phyloP scores from a whole-genome alignment of 1,140 invertebrate species.

The Drosophila prosaltans region DNA sequence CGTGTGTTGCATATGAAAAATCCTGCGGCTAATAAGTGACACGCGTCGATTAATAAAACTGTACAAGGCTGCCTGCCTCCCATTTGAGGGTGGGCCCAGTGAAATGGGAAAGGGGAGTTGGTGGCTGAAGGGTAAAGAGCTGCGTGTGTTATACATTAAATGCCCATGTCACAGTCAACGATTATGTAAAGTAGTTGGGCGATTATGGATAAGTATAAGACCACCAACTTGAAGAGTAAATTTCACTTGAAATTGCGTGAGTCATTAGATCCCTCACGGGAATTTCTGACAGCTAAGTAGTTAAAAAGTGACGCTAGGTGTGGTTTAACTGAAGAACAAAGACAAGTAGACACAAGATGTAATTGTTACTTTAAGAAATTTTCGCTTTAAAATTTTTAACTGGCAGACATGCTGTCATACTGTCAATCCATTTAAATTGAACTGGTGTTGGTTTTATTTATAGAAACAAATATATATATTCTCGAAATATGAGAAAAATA shows the following conservation, averaged over 20 bases:
- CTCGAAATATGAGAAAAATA: constrained; percentile 30
- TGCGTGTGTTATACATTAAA: constrained; percentile 64
- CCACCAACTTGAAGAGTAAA: constrained; percentile 21
- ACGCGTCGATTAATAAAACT: constrained; percentile 77
- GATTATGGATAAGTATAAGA: constrained; percentile 52
- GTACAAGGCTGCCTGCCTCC: constrained; percentile 34
- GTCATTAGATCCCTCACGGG: constrained; percentile 18
- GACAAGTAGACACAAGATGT: neutral
- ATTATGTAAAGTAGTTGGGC: constrained; percentile 67
- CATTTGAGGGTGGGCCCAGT: constrained; percentile 24
- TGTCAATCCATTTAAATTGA: constrained; percentile 12
- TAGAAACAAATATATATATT: no score
- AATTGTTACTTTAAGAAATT: constrained; percentile 1
- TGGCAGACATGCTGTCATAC: neutral
- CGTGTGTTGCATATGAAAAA: constrained; percentile 68
- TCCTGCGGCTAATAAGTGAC: constrained; percentile 79
- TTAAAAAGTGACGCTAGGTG: constrained; percentile 10
- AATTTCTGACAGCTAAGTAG: neutral
- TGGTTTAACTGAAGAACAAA: neutral
- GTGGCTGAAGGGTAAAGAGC: constrained; percentile 7
- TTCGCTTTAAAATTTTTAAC: neutral
- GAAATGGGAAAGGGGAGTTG: neutral
- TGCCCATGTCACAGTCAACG: constrained; percentile 70
- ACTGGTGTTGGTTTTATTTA: neutral
- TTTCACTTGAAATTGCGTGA: constrained; percentile 32